Evolutionary conservation across 1,140 invertebrate genomes (phyloP), one percentile per base, ranked within the genome.

Genomic region (Drosophila funebris): DNA sequence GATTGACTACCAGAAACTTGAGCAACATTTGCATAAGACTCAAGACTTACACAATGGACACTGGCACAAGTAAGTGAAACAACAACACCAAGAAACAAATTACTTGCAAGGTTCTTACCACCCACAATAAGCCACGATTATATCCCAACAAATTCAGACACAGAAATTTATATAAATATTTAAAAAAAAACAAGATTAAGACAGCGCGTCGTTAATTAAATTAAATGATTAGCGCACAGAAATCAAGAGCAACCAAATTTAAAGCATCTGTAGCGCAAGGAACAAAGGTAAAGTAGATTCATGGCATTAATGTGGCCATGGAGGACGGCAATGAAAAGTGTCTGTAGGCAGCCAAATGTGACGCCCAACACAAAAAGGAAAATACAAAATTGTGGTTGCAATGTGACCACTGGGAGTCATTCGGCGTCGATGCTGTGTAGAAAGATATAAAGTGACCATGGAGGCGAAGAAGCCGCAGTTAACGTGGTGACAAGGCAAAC

Each of bases 1-100:
- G 82, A 88, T 87, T 87, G 83, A 87, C 81, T 80, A 64, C 63
- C 54, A 72, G 53, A 52, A 67, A 72, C 68, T 61, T 53, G 68
- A 63, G 14, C 31, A 54, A 18, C 67, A 87, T 87, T 87, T 87
- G 82, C 82, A 87, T 88, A 87, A 88, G 78, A 71, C 77, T 50
- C 29, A 16, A 27, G 58, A 43, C 78, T 74, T 76, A 80, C 22
- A 73, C 83, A 82, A 73, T 56, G 75, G 73, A 81, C 81, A 84
- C 50, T 73, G 41, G n/a, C 5, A 37, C 11, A 58, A 64, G 56
- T 14, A 52, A 68, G 43, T 16, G 46, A 63, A 77, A 58, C 39
- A 58, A 43, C 16, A 53, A 54, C 1, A 31, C 11, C 48, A 43
- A 48, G 14, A 36, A 61, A 52, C 18, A 29, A 41, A 41, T 18